Conservation (phyloP, 2,888 invertebrate species). For the Nymphalis polychloros region DNA sequence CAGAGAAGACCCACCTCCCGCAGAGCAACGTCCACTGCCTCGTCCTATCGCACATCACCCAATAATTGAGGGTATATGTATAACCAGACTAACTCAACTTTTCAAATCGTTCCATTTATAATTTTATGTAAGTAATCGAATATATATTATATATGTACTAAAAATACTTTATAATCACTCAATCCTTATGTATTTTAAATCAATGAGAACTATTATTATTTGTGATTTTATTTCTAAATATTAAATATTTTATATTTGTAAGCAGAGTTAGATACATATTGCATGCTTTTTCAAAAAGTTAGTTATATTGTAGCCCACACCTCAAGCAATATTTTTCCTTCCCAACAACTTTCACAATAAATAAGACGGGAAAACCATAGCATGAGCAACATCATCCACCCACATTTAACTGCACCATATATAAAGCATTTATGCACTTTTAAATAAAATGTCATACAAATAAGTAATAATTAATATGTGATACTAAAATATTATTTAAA, state of each 20-base stretch:
- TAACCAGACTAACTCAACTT: neutral
- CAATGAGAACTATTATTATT: neutral
- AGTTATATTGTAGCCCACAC: constrained; percentile 29
- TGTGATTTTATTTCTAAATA: neutral
- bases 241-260: constrained; percentile 3
- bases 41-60: constrained; percentile 83
- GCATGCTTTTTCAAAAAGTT: constrained; percentile 33
- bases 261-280: constrained; percentile 17
- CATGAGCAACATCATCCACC: constrained; percentile 30
- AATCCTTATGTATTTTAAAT: neutral
- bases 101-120: neutral
- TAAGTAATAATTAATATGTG: neutral
- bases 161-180: no score
- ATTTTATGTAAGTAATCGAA: neutral
- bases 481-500: neutral
- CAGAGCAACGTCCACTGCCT: constrained; percentile 96
- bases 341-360: constrained; percentile 23
- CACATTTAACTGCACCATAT: neutral
- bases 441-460: neutral
- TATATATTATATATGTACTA: neutral
- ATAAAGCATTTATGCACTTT: neutral
- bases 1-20: constrained; percentile 96
- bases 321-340: constrained; percentile 25
- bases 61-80: constrained; percentile 31
- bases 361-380: constrained; percentile 34